These are phyloP conservation scores for Illadopsis cleaveri DNA, from an alignment of 2,113 vertebrate genomes.

Conservation along the genomic window DNA sequence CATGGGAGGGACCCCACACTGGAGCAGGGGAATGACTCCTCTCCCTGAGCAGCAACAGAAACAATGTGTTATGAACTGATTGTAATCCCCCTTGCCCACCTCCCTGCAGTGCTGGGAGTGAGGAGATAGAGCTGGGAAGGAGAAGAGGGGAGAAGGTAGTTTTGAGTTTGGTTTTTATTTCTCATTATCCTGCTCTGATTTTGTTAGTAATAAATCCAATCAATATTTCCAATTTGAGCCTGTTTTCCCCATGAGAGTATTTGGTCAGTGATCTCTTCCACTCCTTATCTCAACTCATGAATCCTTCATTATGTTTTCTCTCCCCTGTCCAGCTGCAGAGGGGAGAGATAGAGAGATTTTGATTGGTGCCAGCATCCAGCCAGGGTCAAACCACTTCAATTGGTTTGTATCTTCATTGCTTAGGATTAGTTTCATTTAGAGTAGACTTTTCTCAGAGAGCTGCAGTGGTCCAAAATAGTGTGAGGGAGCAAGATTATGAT, in stretches of 20 bases:
- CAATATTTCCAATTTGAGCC: background rate
- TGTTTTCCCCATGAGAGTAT: background rate
- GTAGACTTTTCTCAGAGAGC: background rate
- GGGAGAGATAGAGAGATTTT: background rate
- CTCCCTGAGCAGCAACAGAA: background rate
- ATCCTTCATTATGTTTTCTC: background rate
- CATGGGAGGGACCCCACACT: background rate
- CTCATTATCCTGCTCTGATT: too few relatives aligned
- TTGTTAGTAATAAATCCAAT: background rate
- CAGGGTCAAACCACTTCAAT: background rate
- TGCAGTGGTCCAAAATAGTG: background rate
- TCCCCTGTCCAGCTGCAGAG: background rate
- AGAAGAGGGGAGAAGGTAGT: background rate
- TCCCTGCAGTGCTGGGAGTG: background rate
- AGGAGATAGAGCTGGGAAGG: background rate
- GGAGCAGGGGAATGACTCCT: background rate
- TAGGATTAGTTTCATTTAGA: background rate
- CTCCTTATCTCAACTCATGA: background rate
- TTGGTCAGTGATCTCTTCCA: background rate
- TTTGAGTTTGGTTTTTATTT: background rate
- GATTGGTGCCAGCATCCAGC: background rate
- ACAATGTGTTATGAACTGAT: accelerated
- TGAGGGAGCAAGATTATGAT: background rate
- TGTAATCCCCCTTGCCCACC: background rate
- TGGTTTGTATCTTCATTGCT: background rate